These are phyloP conservation scores for Rhineura floridana DNA, from an alignment of 2,113 vertebrate species.

Conservation along the genomic window DNA sequence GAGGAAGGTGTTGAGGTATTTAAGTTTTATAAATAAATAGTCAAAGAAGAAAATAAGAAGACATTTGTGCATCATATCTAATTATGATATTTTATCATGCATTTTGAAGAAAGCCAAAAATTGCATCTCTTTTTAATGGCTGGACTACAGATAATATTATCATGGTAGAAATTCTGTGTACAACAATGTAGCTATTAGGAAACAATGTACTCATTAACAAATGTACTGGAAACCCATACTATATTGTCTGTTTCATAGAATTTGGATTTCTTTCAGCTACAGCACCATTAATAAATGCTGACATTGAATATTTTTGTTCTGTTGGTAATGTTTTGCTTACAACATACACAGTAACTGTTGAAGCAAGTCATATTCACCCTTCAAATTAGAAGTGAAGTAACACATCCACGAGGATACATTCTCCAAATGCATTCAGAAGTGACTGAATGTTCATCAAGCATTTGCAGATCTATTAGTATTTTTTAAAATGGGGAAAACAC, in stretches of 20 bases:
- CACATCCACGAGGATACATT: background rate
- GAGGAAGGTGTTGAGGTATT: no score
- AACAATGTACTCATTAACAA: background rate
- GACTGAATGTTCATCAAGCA: conserved; percentile 20
- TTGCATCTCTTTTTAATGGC: background rate
- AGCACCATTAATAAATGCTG: background rate
- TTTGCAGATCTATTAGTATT: conserved; percentile 19
- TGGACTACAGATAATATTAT: background rate
- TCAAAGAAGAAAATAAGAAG: background rate
- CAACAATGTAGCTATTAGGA: background rate
- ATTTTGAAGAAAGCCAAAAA: background rate
- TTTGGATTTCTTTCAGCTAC: background rate
- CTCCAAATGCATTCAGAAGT: conserved; percentile 26
- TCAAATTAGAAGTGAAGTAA: background rate
- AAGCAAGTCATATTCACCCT: conserved; percentile 25
- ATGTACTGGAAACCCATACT: background rate
- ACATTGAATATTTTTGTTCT: background rate
- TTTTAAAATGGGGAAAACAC: conserved; percentile 34
- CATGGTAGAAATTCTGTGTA: background rate
- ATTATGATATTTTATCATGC: background rate
- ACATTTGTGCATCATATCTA: background rate
- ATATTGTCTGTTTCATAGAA: background rate
- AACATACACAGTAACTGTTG: background rate
- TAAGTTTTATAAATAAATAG: background rate
- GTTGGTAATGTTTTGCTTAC: conserved; percentile 14